phyloP scores from a whole-genome alignment of 2,888 invertebrate species.

The Pristionchus exspectatus region DNA sequence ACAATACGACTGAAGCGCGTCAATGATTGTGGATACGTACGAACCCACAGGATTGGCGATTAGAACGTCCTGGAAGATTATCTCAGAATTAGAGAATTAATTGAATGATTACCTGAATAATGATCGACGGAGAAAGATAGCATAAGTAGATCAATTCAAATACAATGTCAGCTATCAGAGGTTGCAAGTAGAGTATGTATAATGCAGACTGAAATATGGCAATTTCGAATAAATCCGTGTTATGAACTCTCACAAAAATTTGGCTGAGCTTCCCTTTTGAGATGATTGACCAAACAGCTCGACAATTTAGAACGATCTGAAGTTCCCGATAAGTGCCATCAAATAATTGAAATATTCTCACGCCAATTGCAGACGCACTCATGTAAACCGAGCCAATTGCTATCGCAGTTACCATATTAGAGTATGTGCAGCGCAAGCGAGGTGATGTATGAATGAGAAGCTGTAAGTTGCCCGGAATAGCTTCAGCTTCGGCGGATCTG shows the following conservation, averaged over 20 bases:
- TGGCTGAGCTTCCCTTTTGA: neutral
- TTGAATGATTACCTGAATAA: neutral
- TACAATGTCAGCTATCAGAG: neutral
- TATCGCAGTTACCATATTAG: too few species aligned
- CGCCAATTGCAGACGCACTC: too few species aligned
- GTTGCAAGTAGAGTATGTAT: neutral
- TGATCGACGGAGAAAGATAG: neutral
- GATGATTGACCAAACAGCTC: neutral
- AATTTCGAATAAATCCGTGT: neutral
- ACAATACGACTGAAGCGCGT: neutral
- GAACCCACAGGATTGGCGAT: neutral
- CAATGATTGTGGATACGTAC: neutral
- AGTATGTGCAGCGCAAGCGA: too few species aligned
- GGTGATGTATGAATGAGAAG: too few species aligned
- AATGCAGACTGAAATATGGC: neutral
- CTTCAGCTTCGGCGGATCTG: too few species aligned
- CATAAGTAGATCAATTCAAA: neutral
- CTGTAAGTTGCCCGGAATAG: too few species aligned
- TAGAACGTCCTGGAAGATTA: neutral
- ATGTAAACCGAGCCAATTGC: too few species aligned
- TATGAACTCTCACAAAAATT: neutral
- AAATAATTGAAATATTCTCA: too few species aligned
- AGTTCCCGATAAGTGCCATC: neutral
- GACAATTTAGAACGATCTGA: neutral
- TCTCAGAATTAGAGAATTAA: neutral